A percentile compares a stretch with the other conserved stretches of the same genome.
phyloP scores from a whole-genome alignment of 2,113 vertebrate species.

The Oncorhynchus tshawytscha region DNA sequence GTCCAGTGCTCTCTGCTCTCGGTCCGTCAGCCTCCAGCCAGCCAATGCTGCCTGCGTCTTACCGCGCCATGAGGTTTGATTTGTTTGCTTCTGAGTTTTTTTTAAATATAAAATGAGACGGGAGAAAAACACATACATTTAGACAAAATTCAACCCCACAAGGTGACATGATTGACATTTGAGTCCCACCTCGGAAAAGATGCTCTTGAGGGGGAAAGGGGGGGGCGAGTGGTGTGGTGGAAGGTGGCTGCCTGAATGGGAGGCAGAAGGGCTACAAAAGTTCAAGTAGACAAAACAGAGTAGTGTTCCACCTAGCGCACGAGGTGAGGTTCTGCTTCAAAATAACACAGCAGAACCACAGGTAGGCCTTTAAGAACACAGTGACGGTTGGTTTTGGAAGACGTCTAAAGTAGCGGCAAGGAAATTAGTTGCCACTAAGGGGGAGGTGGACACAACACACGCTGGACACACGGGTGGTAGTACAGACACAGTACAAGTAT shows the following conservation, averaged over 20 bases:
- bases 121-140: conserved; percentile 15
- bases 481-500: no score
- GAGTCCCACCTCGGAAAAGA: conserved; percentile 10
- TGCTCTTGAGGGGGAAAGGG: background rate
- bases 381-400: background rate
- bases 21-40: conserved; percentile 1
- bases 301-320: conserved; percentile 24
- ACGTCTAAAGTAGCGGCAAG: background rate
- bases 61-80: conserved; percentile 69
- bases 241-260: conserved; percentile 45
- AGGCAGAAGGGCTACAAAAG: conserved; percentile 64
- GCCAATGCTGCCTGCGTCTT: conserved; percentile 14
- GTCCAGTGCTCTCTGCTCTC: background rate
- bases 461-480: no score
- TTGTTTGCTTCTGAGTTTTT: conserved; percentile 67
- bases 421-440: no score
- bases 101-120: conserved; percentile 35
- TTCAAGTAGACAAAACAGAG: conserved; percentile 37
- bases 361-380: conserved; percentile 40
- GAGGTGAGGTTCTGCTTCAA: conserved; percentile 8
- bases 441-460: no score
- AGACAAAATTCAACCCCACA: conserved; percentile 18
- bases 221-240: no score
- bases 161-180: conserved; percentile 28
- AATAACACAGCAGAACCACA: conserved; percentile 17